Evolutionary conservation across 2,888 invertebrate species (phyloP), one percentile per base, ranked within the genome.

Genomic region (Spilosoma lubricipeda): DNA sequence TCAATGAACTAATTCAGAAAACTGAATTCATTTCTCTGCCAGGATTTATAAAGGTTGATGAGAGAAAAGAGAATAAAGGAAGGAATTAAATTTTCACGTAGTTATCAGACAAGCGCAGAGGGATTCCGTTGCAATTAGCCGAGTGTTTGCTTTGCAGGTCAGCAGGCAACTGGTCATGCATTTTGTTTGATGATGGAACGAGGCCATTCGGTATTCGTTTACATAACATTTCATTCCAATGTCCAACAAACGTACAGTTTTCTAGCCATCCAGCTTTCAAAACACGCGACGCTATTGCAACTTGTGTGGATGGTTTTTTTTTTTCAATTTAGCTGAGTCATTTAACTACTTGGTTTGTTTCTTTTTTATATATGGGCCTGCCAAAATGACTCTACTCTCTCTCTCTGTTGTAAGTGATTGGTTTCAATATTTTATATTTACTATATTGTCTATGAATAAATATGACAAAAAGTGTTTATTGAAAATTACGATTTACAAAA

Each of bases 81-180:
- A 69, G 71, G 67, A 77, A 82, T 82, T 77, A 76, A 79, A 79
- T 80, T 81, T 79, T 78, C 71, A 84, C 74, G 42, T 77, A 76
- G 80, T 77, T 79, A 80, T 80, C 78, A 80, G 78, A 72, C 75
- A 71, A 72, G 81, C 73, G 64, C 64, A 30, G 39, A 72, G 65
- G 80, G 83, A 82, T 81, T 80, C 82, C 82, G 86, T 88, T 82
- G 85, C 88, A 89, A 89, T 88, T 87, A 88, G 85, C 77, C 70
- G 74, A 67, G 66, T 87, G 85, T 87, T 87, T 86, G 83, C 86
- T 74, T 45, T 75, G 52, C 77, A 77, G 82, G 80, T 84, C 79
- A 85, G 75, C 71, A 71, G 76, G 77, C 70, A 74, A 76, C 77
- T 79, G 79, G 73, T 79, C 75, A 67, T 76, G 78, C 73, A 83